Conservation (phyloP, 2,888 invertebrate genomes). For the Petrophora chlorosata region DNA sequence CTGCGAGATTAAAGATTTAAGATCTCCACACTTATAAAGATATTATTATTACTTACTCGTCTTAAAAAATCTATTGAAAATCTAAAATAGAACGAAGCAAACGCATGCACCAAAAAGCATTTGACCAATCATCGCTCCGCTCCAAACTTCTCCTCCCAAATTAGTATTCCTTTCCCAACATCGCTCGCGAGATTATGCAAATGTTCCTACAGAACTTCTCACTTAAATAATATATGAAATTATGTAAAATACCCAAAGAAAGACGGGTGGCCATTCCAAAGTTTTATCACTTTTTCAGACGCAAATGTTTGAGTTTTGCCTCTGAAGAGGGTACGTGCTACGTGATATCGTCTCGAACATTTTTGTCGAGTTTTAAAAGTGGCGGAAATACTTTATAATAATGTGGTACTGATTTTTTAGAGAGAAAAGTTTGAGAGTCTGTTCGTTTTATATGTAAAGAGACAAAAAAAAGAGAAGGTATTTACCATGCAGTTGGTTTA, state of each 20-base stretch:
- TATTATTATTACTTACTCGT: no score
- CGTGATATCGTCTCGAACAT: conserved; percentile 28
- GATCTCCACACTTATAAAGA: no score
- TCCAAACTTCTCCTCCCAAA: conserved; percentile 25
- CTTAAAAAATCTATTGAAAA: no score
- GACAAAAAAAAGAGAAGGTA: no score
- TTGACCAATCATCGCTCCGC: conserved; percentile 25
- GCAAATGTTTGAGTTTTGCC: conserved; percentile 34
- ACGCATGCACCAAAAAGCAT: conserved; percentile 3
- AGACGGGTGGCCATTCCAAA: conserved; percentile 41
- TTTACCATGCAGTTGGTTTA: no score
- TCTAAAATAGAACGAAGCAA: no score
- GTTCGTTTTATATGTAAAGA: no score
- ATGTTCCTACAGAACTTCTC: conserved; percentile 46
- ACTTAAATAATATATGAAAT: conserved; percentile 65
- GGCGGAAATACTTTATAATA: neutral
- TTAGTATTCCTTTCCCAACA: conserved; percentile 37
- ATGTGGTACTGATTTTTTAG: conserved; percentile 1
- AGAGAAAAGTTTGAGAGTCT: no score
- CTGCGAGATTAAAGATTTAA: no score
- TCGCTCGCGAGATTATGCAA: conserved; percentile 52
- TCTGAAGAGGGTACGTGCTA: conserved; percentile 30
- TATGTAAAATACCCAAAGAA: conserved; percentile 52
- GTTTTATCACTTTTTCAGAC: conserved; percentile 47
- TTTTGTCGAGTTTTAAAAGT: conserved; percentile 14